These are phyloP conservation scores for Panulirus ornatus DNA, from an alignment of 1,140 invertebrate genomes.

Conservation along the genomic window DNA sequence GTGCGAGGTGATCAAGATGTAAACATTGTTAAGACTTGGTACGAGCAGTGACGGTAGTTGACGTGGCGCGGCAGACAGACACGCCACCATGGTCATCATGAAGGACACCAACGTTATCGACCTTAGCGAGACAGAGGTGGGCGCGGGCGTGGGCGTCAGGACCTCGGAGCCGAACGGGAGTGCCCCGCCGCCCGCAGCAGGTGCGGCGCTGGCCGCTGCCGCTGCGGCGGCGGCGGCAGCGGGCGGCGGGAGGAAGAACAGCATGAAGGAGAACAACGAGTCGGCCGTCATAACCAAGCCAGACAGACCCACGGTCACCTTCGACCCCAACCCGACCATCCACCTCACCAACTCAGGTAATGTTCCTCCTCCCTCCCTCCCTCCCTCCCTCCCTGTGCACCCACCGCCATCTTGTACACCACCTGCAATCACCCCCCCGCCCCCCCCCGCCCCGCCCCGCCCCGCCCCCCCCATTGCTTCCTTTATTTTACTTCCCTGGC, in stretches of 20 bases:
- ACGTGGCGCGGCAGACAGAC: not conserved
- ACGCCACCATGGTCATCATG: conserved; percentile 41
- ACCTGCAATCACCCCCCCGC: not conserved
- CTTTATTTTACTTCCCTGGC: not conserved
- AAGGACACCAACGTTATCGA: conserved; percentile 48
- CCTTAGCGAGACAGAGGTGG: conserved; percentile 35
- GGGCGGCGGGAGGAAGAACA: not conserved
- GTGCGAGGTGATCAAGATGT: too few species aligned
- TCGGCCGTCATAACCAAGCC: conserved; percentile 31
- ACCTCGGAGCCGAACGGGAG: conserved; percentile 39
- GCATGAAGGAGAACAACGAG: not conserved
- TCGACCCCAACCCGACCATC: conserved; percentile 52
- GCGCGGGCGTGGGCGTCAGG: conserved; percentile 16
- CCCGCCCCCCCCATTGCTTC: not conserved
- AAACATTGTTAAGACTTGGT: too few species aligned
- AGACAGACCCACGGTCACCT: conserved; percentile 32
- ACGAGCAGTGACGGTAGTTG: too few species aligned
- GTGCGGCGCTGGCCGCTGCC: conserved; percentile 5
- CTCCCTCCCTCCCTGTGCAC: not conserved
- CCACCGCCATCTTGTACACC: not conserved
- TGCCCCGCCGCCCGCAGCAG: conserved; percentile 33
- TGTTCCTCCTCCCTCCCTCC: not conserved
- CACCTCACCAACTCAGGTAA: conserved; percentile 58
- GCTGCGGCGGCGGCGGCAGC: not conserved
- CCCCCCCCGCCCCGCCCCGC: not conserved